Base-by-base conservation (phyloP, 2,888 invertebrate genomes). In the Ormyrus labotus region DNA sequence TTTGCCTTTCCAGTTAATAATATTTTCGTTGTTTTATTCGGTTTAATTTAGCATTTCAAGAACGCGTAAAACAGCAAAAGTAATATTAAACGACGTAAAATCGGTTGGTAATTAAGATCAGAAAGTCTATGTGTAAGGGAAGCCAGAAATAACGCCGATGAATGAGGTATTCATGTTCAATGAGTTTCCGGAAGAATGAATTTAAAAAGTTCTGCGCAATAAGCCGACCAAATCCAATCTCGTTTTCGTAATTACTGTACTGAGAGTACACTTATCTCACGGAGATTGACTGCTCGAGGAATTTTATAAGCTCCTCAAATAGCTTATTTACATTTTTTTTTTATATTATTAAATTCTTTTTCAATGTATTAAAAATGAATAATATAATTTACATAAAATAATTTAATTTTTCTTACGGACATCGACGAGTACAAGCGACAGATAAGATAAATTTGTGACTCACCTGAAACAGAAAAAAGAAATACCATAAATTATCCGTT, bases 171-270 rank as follows among this genome's bases (percentile, higher is more conserved):
- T 61, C 57, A 50, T 70, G 51, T 58, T 57, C 55, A 7, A 57
- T 64, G 57, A 57, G 64, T 77, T 77, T 64, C 63, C 57, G 77
- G 58, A 64, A 70, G 63, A 76, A 55, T 57, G 19, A 9, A 77
- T 69, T 64, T 64, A 48, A 64, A 77, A 70, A 64, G 60, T 57
- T 58, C 11, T 69, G 19, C 57, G 34, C 64, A 57, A 50, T n/a
- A 55, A n/a, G 34, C 10, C 67, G 45, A 45, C 53, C 11, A 4
- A 13, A 58, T 58, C 8, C 53, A 61, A 75, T 53, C 47, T 13
- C 19, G 60, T n/a, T 8, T 34, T 10, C 6, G 58, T 47, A 69
- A 69, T 61, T 69, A 11, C 8, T 10, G 34, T 34, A 34, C 34
- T 34, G 34, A 34, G 4, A 34, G 34, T 34, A 34, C 34, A 34